phyloP scores from a whole-genome alignment of 2,888 invertebrate species.

The Cerastoderma edule region DNA sequence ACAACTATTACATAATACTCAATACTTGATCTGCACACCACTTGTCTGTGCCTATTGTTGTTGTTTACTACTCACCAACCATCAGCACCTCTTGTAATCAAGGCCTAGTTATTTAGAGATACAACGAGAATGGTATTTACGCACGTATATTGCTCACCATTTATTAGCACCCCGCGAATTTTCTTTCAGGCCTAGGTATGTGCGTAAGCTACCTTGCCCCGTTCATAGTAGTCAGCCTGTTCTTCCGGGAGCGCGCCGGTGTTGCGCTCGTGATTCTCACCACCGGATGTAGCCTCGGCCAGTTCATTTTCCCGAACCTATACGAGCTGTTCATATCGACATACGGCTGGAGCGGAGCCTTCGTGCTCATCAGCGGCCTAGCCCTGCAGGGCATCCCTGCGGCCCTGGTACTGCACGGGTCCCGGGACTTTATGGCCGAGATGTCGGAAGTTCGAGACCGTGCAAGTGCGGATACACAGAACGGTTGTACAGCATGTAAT shows the following conservation, averaged over 20 bases:
- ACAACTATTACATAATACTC: no score
- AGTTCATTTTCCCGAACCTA: conserved; percentile 32
- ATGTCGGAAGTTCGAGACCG: no score
- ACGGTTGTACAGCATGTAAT: not conserved
- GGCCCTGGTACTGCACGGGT: not conserved
- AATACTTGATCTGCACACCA: no score
- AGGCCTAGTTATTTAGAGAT: no score
- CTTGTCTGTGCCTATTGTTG: no score
- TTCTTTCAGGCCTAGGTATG: conserved; percentile 28
- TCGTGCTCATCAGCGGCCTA: conserved; percentile 28
- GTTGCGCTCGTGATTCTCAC: conserved; percentile 28
- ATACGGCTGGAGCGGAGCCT: conserved; percentile 42
- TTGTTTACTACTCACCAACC: no score
- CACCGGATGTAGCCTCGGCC: conserved; percentile 36
- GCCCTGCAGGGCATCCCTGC: conserved; percentile 23
- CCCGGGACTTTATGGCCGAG: not conserved
- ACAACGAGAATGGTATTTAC: no score
- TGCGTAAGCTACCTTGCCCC: conserved; percentile 31
- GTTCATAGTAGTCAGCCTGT: conserved; percentile 30
- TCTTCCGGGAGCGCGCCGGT: conserved; percentile 25
- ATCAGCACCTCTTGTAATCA: no score
- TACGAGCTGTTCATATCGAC: conserved; percentile 33
- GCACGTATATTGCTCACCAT: no score
- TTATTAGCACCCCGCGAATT: no score
- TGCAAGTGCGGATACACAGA: not conserved